Percentiles rank a stretch among this genome's conserved stretches.
Conservation (phyloP, 2,113 vertebrate species). For the Pristiophorus japonicus region DNA sequence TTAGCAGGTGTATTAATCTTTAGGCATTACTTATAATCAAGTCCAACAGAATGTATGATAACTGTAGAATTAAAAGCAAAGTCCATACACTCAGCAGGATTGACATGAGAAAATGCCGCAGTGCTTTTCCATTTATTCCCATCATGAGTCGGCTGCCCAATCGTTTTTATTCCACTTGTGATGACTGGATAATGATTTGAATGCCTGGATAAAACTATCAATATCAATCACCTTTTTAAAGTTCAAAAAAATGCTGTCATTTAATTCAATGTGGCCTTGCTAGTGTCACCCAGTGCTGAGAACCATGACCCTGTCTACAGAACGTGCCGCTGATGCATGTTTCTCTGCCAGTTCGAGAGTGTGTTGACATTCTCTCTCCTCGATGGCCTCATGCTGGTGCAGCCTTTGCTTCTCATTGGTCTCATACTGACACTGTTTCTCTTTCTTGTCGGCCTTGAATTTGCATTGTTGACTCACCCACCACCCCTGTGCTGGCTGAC, state of each 20-base stretch:
- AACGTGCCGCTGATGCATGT: neutral
- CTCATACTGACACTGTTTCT: neutral
- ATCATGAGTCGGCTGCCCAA: neutral
- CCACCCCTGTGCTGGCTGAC: neutral
- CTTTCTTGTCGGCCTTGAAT: neutral
- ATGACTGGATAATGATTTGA: neutral
- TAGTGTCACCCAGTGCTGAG: neutral
- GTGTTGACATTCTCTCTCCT: neutral
- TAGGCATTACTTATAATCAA: no score
- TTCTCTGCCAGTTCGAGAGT: neutral
- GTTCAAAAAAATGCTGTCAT: neutral
- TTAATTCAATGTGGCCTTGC: neutral
- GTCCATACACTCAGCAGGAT: no score
- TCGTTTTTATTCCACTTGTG: neutral
- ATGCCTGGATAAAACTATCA: neutral
- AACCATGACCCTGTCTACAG: neutral
- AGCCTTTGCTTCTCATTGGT: neutral
- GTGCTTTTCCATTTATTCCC: neutral
- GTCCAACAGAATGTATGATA: neutral
- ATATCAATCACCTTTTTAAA: neutral
- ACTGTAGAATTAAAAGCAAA: neutral
- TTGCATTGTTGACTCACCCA: neutral
- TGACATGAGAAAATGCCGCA: no score
- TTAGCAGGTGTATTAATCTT: neutral
- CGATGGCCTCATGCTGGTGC: neutral